phyloP scores from a whole-genome alignment of 2,113 vertebrate species.

The Sardina pilchardus region DNA sequence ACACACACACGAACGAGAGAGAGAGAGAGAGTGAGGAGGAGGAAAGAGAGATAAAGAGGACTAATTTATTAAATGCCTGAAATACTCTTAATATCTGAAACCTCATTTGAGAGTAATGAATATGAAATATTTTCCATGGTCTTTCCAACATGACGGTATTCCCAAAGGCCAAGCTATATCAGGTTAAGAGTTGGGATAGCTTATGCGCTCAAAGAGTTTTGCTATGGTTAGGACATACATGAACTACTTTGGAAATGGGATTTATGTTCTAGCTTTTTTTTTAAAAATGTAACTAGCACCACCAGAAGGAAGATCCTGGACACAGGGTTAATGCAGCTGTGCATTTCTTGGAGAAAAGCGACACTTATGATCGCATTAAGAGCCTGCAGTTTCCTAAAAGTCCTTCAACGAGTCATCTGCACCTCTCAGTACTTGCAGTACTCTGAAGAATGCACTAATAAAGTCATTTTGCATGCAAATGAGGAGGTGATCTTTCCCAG shows the following conservation, averaged over 20 bases:
- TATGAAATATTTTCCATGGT: conserved; percentile 10
- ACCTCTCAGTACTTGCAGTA: not conserved
- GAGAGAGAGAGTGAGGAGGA: not conserved
- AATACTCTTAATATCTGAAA: not conserved
- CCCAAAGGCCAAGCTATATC: not conserved
- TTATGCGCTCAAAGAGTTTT: not conserved
- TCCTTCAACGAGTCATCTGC: not conserved
- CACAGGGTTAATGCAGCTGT: not conserved
- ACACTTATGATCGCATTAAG: not conserved
- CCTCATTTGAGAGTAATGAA: conserved; percentile 14
- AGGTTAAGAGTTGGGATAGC: not conserved
- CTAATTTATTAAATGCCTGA: conserved; percentile 19
- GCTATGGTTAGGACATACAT: not conserved
- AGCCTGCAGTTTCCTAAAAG: not conserved
- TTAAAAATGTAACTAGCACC: not conserved
- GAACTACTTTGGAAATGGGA: conserved; percentile 7
- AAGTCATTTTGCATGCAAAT: conserved; percentile 39
- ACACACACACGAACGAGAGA: not conserved
- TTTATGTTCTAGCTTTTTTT: not conserved
- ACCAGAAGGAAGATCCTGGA: not conserved
- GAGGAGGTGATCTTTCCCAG: conserved; percentile 32
- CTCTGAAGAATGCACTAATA: not conserved
- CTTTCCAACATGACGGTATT: not conserved
- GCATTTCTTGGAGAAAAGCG: not conserved
- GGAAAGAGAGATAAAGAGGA: not conserved